phyloP scores from a whole-genome alignment of 2,888 invertebrate species.

The Octodonta nipae region DNA sequence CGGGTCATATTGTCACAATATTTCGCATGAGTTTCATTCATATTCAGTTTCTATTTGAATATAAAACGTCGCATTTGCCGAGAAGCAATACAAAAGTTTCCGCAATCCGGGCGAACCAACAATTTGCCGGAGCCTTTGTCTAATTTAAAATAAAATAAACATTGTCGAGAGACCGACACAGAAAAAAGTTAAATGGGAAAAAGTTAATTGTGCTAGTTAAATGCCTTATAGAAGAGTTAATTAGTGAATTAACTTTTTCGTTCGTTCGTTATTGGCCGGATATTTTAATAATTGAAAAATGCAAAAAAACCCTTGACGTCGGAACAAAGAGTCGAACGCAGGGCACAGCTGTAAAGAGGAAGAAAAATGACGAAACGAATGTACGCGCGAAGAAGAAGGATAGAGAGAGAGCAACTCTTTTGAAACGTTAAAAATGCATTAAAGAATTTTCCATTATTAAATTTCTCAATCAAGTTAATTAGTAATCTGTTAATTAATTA shows the following conservation, averaged over 20 bases:
- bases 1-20: no score
- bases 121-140: constrained; percentile 1
- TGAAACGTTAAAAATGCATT: constrained; percentile 23
- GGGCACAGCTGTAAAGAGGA: no score
- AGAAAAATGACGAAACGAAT: constrained; percentile 11
- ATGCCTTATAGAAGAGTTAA: constrained; percentile 16
- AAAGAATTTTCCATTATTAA: constrained; percentile 27
- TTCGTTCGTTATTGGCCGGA: constrained; percentile 14
- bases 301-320: constrained; percentile 10
- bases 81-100: background rate
- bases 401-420: constrained; percentile 13
- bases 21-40: no score
- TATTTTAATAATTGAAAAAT: constrained; percentile 19
- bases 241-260: constrained; percentile 17
- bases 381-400: constrained; percentile 3
- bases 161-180: constrained; percentile 3
- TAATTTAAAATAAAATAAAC: constrained; percentile 6
- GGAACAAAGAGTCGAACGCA: constrained; percentile 17
- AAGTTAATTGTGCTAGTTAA: constrained; percentile 15
- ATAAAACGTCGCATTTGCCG: no score
- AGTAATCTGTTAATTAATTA: constrained; percentile 37
- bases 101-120: constrained; percentile 1
- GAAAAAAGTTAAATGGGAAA: constrained; percentile 7
- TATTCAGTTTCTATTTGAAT: no score
- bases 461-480: constrained; percentile 33